Conservation (phyloP, 2,888 invertebrate genomes). For the Eumacrocentrus americanus region DNA sequence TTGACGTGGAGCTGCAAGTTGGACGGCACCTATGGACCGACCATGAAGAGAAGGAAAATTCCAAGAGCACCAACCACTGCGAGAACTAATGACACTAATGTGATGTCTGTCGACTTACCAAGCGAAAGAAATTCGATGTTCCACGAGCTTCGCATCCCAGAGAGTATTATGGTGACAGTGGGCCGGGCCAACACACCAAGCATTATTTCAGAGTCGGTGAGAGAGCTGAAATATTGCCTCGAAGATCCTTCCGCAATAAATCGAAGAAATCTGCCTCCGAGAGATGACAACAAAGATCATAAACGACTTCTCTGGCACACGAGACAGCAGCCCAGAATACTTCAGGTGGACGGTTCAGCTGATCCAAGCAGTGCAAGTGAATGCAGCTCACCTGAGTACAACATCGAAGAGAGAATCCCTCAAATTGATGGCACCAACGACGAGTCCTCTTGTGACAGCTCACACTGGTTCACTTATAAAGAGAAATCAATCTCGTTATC, state of each 20-base stretch:
- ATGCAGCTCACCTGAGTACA: conserved; percentile 60
- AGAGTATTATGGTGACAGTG: conserved; percentile 61
- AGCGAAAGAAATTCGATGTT: conserved; percentile 50
- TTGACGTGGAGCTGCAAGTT: conserved; percentile 74
- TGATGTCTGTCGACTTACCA: conserved; percentile 49
- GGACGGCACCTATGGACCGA: conserved; percentile 68
- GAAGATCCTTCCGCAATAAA: conserved; percentile 44
- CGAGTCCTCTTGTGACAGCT: conserved; percentile 34
- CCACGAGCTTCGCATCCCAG: conserved; percentile 61
- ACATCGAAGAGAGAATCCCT: conserved; percentile 50
- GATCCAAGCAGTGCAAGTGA: conserved; percentile 64
- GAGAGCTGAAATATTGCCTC: conserved; percentile 51
- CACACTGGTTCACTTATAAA: conserved; percentile 35
- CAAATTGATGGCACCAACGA: conserved; percentile 42
- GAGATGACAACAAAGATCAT: conserved; percentile 58
- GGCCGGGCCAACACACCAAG: conserved; percentile 49
- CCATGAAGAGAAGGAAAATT: conserved; percentile 74
- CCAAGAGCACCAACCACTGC: conserved; percentile 50
- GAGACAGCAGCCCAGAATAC: conserved; percentile 62
- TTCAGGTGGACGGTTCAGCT: conserved; percentile 67
- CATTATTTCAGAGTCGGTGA: conserved; percentile 49
- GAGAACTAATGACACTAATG: conserved; percentile 47
- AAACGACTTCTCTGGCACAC: conserved; percentile 59
- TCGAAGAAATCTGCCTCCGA: conserved; percentile 42
- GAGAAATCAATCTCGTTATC: conserved; percentile 1